Evolutionary conservation across 2,888 invertebrate species (phyloP).

Genomic region (Drosophila robusta): DNA sequence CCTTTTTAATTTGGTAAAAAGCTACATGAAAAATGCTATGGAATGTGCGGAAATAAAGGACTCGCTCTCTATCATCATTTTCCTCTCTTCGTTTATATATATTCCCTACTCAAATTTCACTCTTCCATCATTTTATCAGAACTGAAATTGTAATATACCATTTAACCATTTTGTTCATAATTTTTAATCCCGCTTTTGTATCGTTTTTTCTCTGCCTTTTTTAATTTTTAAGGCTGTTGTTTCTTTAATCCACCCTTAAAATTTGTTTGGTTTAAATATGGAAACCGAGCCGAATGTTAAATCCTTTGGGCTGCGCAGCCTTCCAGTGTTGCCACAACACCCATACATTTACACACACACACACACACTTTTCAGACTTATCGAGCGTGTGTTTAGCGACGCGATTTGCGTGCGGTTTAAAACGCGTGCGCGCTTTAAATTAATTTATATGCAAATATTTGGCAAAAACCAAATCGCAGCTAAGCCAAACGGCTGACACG

Average conservation of each 20-base stretch:
- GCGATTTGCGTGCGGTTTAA: slow-evolving; percentile 52
- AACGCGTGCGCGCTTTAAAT: slow-evolving; percentile 50
- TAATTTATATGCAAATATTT: slow-evolving; percentile 69
- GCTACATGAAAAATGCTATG: too few species aligned
- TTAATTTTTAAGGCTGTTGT: neutral
- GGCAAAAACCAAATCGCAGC: slow-evolving; percentile 42
- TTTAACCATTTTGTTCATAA: neutral
- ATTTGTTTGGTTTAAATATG: too few species aligned
- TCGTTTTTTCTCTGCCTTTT: neutral
- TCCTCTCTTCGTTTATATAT: too few species aligned
- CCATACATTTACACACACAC: slow-evolving; percentile 3
- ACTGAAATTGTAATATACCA: too few species aligned
- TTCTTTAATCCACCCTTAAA: neutral
- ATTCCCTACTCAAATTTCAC: too few species aligned
- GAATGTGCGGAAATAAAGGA: too few species aligned
- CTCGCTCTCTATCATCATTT: too few species aligned
- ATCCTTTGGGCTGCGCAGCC: neutral
- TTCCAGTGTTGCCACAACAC: neutral
- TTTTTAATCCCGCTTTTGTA: neutral
- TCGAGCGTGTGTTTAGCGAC: slow-evolving; percentile 3
- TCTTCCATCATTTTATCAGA: too few species aligned
- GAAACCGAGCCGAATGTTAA: neutral
- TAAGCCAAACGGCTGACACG: slow-evolving; percentile 41
- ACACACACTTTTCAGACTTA: neutral
- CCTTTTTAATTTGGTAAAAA: neutral